Conservation (phyloP, 92 coral and sea anemone species). For the Palythoa grandiflora region DNA sequence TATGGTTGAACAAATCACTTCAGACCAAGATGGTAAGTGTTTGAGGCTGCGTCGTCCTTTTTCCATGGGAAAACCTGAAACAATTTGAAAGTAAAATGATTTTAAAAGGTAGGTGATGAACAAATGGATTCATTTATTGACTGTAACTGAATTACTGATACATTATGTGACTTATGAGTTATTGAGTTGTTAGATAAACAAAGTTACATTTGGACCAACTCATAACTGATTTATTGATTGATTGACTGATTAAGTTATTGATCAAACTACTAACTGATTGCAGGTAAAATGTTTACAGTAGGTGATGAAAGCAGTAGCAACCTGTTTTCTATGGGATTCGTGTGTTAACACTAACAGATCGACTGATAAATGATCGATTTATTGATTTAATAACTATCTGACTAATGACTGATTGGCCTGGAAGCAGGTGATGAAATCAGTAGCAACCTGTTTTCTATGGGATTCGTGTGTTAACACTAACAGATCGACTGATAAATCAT, state of each 20-base stretch:
- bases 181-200: too few relatives aligned
- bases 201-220: too few relatives aligned
- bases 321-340: too few relatives aligned
- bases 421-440: too few relatives aligned
- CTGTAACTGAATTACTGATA: background rate
- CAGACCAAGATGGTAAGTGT: constrained; percentile 69
- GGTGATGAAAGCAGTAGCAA: too few relatives aligned
- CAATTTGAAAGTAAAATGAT: background rate
- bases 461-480: too few relatives aligned
- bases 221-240: background rate
- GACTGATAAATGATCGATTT: background rate
- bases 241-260: too few relatives aligned
- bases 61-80: constrained; percentile 65
- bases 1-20: constrained; percentile 59
- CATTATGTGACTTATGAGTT: too few relatives aligned
- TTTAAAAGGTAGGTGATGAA: background rate
- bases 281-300: too few relatives aligned
- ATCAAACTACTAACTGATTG: too few relatives aligned
- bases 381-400: background rate
- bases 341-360: background rate
- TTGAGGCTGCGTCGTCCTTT: constrained; percentile 68
- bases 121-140: background rate
- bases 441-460: too few relatives aligned
- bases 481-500: background rate
- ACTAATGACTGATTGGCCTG: background rate